Conservation (phyloP, 2,797 vertebrate genomes). For the Lagocephalus sceleratus region DNA sequence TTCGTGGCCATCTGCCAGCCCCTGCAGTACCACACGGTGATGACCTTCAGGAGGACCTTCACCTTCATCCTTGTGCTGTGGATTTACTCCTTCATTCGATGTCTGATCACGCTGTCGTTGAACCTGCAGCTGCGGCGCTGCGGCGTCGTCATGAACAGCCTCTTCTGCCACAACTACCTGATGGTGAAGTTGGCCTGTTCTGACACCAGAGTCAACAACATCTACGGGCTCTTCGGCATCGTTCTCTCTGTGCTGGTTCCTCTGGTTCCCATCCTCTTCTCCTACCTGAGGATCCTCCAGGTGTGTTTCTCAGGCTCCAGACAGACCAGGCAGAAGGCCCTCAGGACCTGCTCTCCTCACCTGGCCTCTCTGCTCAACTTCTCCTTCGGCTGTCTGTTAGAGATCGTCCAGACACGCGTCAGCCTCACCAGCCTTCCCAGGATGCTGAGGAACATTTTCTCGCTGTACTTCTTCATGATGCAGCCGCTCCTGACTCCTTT, state of each 20-base stretch:
- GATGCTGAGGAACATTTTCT: neutral
- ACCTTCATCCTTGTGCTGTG: rapidly evolving
- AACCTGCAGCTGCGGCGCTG: conserved; percentile 20
- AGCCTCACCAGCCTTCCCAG: neutral
- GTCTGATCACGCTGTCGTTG: rapidly evolving
- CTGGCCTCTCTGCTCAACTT: conserved; percentile 23
- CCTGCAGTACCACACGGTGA: conserved; percentile 21
- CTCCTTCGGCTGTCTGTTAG: neutral
- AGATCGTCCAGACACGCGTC: conserved; percentile 19
- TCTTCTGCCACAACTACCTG: conserved; percentile 36
- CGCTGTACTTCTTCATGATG: neutral
- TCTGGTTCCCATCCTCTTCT: neutral
- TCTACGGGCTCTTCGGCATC: conserved; percentile 5
- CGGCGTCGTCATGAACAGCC: conserved; percentile 24
- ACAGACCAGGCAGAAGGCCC: conserved; percentile 29
- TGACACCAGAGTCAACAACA: conserved; percentile 18
- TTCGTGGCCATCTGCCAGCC: conserved; percentile 39
- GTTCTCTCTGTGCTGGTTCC: conserved; percentile 8
- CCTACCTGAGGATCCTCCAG: neutral
- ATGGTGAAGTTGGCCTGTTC: conserved; percentile 36
- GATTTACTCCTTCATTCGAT: neutral
- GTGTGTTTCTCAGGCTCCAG: conserved; percentile 7
- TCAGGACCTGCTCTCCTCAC: conserved; percentile 42
- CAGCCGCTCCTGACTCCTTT: neutral
- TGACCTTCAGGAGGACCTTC: rapidly evolving